A percentile compares a stretch with the other conserved stretches of the same genome.
phyloP scores from a whole-genome alignment of 1,140 invertebrate species.

The Idris sp. region DNA sequence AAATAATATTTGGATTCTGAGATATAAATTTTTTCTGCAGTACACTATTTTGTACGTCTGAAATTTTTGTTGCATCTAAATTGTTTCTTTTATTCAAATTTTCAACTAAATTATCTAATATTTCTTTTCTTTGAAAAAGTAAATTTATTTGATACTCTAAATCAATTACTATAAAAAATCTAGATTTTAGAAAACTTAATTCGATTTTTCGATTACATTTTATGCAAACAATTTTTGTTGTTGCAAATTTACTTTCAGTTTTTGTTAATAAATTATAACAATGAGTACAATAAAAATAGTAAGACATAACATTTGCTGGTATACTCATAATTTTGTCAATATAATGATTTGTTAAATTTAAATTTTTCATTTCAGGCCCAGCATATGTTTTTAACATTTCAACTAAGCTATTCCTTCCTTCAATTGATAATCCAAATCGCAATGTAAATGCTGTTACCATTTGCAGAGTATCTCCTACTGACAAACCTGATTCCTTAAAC shows the following conservation, averaged over 20 bases:
- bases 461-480: constrained; percentile 16
- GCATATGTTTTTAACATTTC: constrained; percentile 42
- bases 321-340: constrained; percentile 1
- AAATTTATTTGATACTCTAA: not conserved
- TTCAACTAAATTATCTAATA: not conserved
- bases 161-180: not conserved
- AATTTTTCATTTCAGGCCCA: constrained; percentile 29
- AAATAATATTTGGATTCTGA: not conserved
- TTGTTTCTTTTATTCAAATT: not conserved
- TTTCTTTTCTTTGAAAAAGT: not conserved
- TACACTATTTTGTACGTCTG: not conserved
- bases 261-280: too few species aligned
- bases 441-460: constrained; percentile 25
- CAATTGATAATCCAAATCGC: constrained; percentile 8
- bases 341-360: constrained; percentile 13
- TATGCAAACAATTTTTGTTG: not conserved
- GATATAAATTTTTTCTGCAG: not conserved
- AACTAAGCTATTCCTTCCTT: constrained; percentile 11
- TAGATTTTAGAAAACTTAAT: not conserved
- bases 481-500: not conserved
- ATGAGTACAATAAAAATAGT: constrained; percentile 66
- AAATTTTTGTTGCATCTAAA: not conserved
- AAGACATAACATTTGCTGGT: constrained; percentile 5
- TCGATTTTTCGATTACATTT: not conserved
- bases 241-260: constrained; percentile 1